Evolutionary conservation across 1,140 invertebrate species (phyloP).

Genomic region (Lordiphosa mommai): DNA sequence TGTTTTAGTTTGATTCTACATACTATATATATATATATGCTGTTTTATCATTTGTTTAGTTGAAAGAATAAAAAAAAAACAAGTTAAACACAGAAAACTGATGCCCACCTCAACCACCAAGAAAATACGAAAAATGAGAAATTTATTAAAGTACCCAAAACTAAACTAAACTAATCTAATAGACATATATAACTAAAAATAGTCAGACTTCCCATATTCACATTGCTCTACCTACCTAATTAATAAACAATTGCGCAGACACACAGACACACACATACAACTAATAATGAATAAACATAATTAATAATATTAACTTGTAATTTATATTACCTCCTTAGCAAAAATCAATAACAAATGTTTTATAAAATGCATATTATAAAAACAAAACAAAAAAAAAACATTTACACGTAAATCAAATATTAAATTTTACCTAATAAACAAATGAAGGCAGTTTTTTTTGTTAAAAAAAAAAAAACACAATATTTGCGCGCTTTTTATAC

Average conservation of each 20-base stretch:
- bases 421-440: constrained; percentile 32
- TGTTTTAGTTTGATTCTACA: constrained; percentile 72
- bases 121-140: constrained; percentile 28
- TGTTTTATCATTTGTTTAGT: constrained; percentile 54
- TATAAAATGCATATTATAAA: constrained; percentile 38
- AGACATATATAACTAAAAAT: background rate
- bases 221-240: too few species aligned
- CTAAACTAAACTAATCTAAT: constrained; percentile 1
- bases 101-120: constrained; percentile 76
- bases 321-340: constrained; percentile 77
- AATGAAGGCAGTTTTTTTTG: constrained; percentile 60
- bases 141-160: constrained; percentile 10
- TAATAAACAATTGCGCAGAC: background rate
- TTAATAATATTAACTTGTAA: constrained; percentile 67
- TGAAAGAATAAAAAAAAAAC: constrained; percentile 64
- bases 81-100: constrained; percentile 43
- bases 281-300: constrained; percentile 25
- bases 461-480: constrained; percentile 21
- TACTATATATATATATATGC: too few species aligned
- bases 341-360: constrained; percentile 70
- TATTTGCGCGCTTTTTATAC: constrained; percentile 34
- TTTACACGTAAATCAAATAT: constrained; percentile 38
- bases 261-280: constrained; percentile 18
- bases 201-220: too few species aligned
- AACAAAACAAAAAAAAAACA: constrained; percentile 31